Conservation (phyloP, 2,888 invertebrate species). For the Cerastis rubricosa region DNA sequence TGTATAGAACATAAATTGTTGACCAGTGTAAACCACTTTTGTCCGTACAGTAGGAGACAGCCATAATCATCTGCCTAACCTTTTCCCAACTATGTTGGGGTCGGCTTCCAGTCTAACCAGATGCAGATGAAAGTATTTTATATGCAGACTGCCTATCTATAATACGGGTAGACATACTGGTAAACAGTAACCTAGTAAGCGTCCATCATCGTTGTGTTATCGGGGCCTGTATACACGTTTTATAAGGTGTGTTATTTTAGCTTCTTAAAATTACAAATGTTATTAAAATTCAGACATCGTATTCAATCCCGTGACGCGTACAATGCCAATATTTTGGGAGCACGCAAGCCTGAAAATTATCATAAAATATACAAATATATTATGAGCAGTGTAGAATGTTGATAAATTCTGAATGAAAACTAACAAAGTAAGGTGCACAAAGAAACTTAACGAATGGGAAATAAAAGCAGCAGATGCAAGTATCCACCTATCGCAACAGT, state of each 20-base stretch:
- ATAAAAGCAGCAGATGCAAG: neutral
- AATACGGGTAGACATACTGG: too few species aligned
- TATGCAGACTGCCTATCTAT: neutral
- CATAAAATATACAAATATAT: slow-evolving; percentile 16
- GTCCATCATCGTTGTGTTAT: neutral
- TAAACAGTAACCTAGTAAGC: neutral
- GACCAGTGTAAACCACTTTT: too few species aligned
- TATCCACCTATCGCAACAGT: neutral
- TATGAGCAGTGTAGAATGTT: neutral
- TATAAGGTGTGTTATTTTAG: neutral
- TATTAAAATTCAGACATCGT: slow-evolving; percentile 43
- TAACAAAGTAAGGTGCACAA: neutral
- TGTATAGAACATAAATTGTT: too few species aligned
- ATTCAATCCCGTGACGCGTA: slow-evolving; percentile 35
- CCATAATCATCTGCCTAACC: too few species aligned
- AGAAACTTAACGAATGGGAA: neutral
- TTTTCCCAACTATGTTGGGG: too few species aligned
- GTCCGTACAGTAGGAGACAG: too few species aligned
- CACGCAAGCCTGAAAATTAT: slow-evolving; percentile 22
- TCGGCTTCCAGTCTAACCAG: neutral
- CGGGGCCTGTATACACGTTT: neutral
- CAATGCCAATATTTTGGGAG: slow-evolving; percentile 39
- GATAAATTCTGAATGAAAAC: neutral
- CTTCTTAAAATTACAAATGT: slow-evolving; percentile 11
- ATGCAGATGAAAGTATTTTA: neutral